Conservation (phyloP, 1,140 invertebrate species). For the Pseudomyrmex cubaensis region DNA sequence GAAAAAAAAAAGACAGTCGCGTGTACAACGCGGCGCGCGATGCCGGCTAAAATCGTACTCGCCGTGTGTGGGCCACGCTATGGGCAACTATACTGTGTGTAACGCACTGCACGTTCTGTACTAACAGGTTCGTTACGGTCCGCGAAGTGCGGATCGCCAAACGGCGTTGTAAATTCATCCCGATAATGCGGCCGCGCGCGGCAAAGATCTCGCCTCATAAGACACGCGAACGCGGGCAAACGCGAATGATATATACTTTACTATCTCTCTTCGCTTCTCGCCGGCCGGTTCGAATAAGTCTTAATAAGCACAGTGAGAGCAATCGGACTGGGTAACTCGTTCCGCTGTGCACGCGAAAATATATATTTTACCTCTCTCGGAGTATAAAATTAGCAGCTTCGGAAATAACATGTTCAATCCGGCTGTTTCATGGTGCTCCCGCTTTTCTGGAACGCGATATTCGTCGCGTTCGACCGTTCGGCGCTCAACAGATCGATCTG, state of each 20-base stretch:
- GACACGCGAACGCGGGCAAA: background rate
- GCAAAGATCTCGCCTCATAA: conserved; percentile 4
- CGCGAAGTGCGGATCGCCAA: conserved; percentile 45
- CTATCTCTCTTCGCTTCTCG: conserved; percentile 1
- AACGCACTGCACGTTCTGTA: conserved; percentile 14
- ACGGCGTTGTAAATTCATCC: conserved; percentile 55
- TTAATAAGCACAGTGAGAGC: conserved; percentile 11
- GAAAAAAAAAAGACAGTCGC: conserved; percentile 35
- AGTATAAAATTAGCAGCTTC: background rate
- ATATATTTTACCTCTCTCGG: background rate
- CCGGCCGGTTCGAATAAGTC: background rate
- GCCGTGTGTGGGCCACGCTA: conserved; percentile 59
- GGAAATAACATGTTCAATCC: background rate
- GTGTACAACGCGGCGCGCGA: background rate
- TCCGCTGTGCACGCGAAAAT: background rate
- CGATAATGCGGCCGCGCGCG: conserved; percentile 29
- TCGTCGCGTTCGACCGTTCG: conserved; percentile 37
- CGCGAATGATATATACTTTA: background rate
- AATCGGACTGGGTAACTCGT: background rate
- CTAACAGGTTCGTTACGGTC: conserved; percentile 52
- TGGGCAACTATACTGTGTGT: conserved; percentile 27
- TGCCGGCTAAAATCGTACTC: conserved; percentile 65
- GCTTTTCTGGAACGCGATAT: conserved; percentile 23
- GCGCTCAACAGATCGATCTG: conserved; percentile 58
- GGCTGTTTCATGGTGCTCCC: conserved; percentile 8